These are phyloP conservation scores for Atherix ibis DNA, from an alignment of 2,888 invertebrate species.

Conservation along the genomic window DNA sequence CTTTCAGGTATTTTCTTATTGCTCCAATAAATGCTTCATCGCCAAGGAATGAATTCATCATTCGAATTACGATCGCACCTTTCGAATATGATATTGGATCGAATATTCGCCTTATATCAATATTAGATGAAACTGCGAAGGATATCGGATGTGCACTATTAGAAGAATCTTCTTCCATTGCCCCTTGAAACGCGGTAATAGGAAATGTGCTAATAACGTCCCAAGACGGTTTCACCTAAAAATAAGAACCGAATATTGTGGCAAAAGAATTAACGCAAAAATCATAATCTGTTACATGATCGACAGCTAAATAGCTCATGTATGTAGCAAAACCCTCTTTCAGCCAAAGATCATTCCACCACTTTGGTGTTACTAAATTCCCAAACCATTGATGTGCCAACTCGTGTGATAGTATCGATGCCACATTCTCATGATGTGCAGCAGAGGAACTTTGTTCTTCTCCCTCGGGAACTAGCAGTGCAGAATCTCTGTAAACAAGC, in stretches of 20 bases:
- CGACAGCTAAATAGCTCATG: slow-evolving; percentile 33
- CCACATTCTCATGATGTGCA: slow-evolving; percentile 45
- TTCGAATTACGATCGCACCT: slow-evolving; percentile 53
- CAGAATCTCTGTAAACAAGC: slow-evolving; percentile 37
- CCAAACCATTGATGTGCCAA: slow-evolving; percentile 74
- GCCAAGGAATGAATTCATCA: slow-evolving; percentile 56
- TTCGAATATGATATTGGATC: slow-evolving; percentile 59
- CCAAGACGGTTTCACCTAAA: slow-evolving; percentile 42
- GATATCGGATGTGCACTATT: slow-evolving; percentile 49
- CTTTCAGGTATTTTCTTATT: slow-evolving; percentile 36
- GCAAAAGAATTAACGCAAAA: too few species aligned
- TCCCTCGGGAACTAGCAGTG: slow-evolving; percentile 35
- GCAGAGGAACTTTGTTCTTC: slow-evolving; percentile 33
- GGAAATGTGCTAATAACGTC: slow-evolving; percentile 40
- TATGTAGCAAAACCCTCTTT: slow-evolving; percentile 41
- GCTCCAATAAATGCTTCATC: slow-evolving; percentile 40
- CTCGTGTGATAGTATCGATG: slow-evolving; percentile 58
- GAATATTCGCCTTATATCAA: slow-evolving; percentile 49
- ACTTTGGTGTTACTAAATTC: slow-evolving; percentile 54
- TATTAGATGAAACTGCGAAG: slow-evolving; percentile 41
- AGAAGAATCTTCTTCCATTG: slow-evolving; percentile 44
- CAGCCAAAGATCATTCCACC: slow-evolving; percentile 62
- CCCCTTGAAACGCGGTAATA: slow-evolving; percentile 36
- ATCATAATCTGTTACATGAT: too few species aligned
- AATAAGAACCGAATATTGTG: not conserved